These are phyloP conservation scores for Thecocarcelia acutangulata DNA, from an alignment of 2,888 invertebrate species.

Conservation along the genomic window DNA sequence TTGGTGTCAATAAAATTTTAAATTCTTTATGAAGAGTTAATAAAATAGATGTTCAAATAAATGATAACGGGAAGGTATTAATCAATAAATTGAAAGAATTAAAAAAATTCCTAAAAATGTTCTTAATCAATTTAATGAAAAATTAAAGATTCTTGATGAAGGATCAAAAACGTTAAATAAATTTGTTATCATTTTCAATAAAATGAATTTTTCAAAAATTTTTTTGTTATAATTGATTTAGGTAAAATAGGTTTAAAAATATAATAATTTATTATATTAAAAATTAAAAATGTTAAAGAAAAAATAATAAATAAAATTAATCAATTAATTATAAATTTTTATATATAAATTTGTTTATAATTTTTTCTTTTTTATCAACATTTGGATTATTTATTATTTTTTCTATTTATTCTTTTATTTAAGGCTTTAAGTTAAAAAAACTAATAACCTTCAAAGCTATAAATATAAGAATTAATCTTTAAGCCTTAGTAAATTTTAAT, in stretches of 20 bases:
- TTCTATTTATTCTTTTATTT: constrained; percentile 69
- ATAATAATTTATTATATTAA: constrained; percentile 83
- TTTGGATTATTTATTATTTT: constrained; percentile 75
- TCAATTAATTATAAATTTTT: constrained; percentile 79
- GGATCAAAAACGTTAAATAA: constrained; percentile 87
- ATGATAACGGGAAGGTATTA: constrained; percentile 83
- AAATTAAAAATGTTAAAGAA: constrained; percentile 81
- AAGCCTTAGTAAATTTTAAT: constrained; percentile 83
- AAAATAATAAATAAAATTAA: constrained; percentile 82
- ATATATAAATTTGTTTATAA: constrained; percentile 71
- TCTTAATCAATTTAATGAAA: constrained; percentile 85
- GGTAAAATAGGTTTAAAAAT: constrained; percentile 78
- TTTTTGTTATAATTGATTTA: constrained; percentile 75
- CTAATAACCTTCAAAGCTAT: constrained; percentile 86
- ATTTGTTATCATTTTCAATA: constrained; percentile 86
- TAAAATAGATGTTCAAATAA: constrained; percentile 80
- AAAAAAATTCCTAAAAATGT: constrained; percentile 72
- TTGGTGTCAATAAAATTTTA: constrained; percentile 74
- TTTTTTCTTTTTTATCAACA: constrained; percentile 73
- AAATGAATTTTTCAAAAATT: constrained; percentile 74
- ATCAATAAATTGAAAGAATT: constrained; percentile 83
- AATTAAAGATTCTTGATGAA: constrained; percentile 82
- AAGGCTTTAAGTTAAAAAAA: constrained; percentile 84
- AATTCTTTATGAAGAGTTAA: constrained; percentile 73
- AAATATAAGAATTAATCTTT: constrained; percentile 82